Conservation (phyloP, 2,113 vertebrate species). For the Neodontobutis hainanensis region DNA sequence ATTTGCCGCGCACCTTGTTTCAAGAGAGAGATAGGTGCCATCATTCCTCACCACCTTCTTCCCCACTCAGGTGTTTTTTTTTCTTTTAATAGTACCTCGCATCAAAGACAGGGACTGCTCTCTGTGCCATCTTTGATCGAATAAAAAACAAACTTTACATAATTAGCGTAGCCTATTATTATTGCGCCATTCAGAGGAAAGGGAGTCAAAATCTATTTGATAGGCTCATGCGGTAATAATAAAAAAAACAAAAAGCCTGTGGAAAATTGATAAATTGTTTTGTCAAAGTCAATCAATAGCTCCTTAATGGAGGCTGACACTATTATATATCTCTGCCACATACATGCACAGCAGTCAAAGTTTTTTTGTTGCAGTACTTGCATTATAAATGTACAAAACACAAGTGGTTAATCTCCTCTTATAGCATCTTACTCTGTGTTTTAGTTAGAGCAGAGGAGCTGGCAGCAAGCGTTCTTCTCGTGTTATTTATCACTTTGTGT, state of each 20-base stretch:
- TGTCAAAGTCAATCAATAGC: conserved; percentile 22
- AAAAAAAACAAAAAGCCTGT: background rate
- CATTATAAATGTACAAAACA: background rate
- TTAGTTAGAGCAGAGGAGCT: background rate
- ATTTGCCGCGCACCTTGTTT: conserved; percentile 13
- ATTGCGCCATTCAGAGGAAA: conserved; percentile 11
- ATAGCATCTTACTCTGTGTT: background rate
- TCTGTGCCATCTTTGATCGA: background rate
- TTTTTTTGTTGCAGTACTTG: background rate
- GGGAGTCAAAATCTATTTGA: conserved; percentile 25
- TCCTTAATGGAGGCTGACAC: conserved; percentile 4
- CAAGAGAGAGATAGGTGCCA: conserved; percentile 30
- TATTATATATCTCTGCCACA: background rate
- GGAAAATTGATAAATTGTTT: conserved; percentile 28
- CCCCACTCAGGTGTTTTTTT: background rate
- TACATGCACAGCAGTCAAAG: background rate
- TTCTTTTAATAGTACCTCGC: conserved; percentile 11
- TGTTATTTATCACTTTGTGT: conserved; percentile 9
- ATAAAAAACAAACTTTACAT: conserved; percentile 1
- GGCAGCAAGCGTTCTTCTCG: background rate
- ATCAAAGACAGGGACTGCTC: background rate
- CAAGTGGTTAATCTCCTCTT: background rate
- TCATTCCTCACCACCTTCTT: conserved; percentile 29
- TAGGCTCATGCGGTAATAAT: background rate
- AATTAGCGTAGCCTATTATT: conserved; percentile 13